A percentile compares a stretch with the other conserved stretches of the same genome.
These are phyloP conservation scores for Chaenogobius annularis DNA, from an alignment of 2,113 vertebrate genomes.

Conservation along the genomic window DNA sequence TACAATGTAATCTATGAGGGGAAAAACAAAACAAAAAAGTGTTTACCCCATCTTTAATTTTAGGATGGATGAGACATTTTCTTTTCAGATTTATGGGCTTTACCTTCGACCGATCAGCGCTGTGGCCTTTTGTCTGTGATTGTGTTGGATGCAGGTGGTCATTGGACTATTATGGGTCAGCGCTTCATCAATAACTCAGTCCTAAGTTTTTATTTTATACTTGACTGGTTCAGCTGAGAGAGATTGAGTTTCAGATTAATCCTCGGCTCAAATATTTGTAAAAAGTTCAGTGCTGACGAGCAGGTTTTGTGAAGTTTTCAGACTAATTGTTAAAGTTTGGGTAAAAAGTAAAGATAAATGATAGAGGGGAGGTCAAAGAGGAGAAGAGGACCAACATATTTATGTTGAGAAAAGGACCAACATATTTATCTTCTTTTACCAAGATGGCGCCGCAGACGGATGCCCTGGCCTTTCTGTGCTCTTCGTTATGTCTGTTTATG, in stretches of 20 bases:
- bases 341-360: neutral
- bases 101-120: neutral
- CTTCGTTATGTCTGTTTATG: too few species aligned
- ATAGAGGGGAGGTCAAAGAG: neutral
- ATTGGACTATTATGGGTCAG: neutral
- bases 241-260: neutral
- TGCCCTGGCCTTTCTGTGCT: too few species aligned
- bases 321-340: neutral
- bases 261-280: conserved; percentile 2
- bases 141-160: neutral
- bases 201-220: neutral
- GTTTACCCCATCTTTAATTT: too few species aligned
- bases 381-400: neutral
- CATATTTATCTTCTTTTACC: too few species aligned
- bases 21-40: too few species aligned
- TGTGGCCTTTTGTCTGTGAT: neutral
- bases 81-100: too few species aligned
- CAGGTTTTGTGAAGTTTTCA: neutral
- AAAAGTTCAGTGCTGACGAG: neutral
- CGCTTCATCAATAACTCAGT: neutral
- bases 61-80: too few species aligned
- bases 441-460: too few species aligned
- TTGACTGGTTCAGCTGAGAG: neutral
- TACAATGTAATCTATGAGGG: too few species aligned
- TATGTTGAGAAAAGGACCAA: too few species aligned